These are phyloP conservation scores for Cottoperca gobio DNA, from an alignment of 2,797 vertebrate species.

Conservation along the genomic window DNA sequence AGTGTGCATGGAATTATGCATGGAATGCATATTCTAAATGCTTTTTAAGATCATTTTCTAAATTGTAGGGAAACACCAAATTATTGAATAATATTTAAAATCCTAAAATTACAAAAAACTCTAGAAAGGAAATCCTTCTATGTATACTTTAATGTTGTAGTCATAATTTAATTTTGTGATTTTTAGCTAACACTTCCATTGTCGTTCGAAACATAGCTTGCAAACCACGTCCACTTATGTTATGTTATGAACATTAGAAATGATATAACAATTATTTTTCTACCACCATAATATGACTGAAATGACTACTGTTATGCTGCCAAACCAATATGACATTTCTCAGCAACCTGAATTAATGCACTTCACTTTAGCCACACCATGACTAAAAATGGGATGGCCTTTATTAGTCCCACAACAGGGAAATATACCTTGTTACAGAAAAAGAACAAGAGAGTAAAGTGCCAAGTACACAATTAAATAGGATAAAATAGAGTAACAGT, in stretches of 20 bases:
- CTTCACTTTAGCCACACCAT: not conserved
- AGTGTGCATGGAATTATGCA: not conserved
- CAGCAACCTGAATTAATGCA: not conserved
- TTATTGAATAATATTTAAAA: not conserved
- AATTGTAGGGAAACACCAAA: not conserved
- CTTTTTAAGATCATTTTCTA: not conserved
- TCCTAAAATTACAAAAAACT: no score
- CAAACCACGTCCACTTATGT: no score
- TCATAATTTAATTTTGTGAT: no score
- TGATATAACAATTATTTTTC: not conserved
- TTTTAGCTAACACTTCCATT: no score
- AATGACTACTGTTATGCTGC: not conserved
- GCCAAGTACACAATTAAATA: no score
- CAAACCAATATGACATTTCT: conserved; percentile 2
- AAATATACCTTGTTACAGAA: no score
- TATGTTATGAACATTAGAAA: not conserved
- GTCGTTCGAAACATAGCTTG: no score
- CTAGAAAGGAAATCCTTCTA: no score
- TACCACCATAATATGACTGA: not conserved
- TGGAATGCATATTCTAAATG: not conserved
- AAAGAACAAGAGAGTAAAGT: no score
- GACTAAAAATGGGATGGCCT: not conserved
- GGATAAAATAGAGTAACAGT: no score
- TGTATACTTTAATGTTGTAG: no score
- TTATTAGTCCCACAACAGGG: no score